Conservation (phyloP, 2,888 invertebrate genomes). For the Hyposoter didymator region DNA sequence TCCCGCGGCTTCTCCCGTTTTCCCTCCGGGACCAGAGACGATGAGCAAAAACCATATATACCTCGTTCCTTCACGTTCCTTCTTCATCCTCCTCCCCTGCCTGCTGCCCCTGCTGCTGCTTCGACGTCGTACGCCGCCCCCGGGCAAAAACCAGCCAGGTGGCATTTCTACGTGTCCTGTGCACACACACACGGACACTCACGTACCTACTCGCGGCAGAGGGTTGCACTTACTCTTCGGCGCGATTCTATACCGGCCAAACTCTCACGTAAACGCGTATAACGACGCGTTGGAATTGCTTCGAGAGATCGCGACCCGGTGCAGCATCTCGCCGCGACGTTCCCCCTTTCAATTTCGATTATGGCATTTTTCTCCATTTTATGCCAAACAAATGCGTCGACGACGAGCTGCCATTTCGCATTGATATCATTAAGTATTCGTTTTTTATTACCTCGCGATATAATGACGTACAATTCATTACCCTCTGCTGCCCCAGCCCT, state of each 20-base stretch:
- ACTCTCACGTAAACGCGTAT: constrained; percentile 21
- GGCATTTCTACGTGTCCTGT: constrained; percentile 82
- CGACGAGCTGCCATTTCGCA: neutral
- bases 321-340: neutral
- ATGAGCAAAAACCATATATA: constrained; percentile 66
- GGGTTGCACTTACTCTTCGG: no score
- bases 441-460: neutral
- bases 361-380: no score
- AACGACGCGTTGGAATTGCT: constrained; percentile 9
- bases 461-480: constrained; percentile 30
- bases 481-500: constrained; percentile 1
- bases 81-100: neutral
- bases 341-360: neutral
- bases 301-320: no score
- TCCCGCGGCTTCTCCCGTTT: constrained; percentile 52
- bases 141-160: constrained; percentile 83
- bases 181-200: constrained; percentile 12
- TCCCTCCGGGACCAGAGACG: constrained; percentile 44
- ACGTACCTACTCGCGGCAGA: neutral
- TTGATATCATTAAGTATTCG: constrained; percentile 8
- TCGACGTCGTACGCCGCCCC: constrained; percentile 68
- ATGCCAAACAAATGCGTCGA: no score
- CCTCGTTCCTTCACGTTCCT: constrained; percentile 63
- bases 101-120: neutral
- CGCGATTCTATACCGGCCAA: constrained; percentile 35